Evolutionary conservation across 2,888 invertebrate genomes (phyloP), one percentile per base, ranked within the genome.

Genomic region (Archips crataeganus): DNA sequence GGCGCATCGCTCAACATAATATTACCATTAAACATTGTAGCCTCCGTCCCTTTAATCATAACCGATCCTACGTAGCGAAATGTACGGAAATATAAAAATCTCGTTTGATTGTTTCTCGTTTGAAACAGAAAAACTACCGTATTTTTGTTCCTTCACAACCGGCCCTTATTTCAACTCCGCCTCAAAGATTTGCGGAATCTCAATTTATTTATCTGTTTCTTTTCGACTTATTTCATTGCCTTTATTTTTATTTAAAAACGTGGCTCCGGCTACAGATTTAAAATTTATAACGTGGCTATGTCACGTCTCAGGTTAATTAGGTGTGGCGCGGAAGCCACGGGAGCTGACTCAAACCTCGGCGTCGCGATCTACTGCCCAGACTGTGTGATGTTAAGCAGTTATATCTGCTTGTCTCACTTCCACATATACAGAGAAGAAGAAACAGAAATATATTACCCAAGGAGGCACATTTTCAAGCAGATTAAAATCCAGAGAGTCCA

Each of bases 261-360:
- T 79, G 83, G 82, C 82, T 79, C 81, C 83, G 83, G 82, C 83
- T 85, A 86, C 83, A 88, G 90, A 90, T 91, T 90, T 88, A 85
- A 91, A 90, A 91, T 90, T 88, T 92, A 91, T 92, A 90, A 89
- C 85, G 88, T 82, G 85, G 86, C 87, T 83, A 86, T 89, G 90
- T 92, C 91, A 91, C 90, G 90, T 90, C 87, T 81, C 83, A 81
- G 87, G 90, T 91, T 92, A 92, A 92, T 92, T 91, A 92, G 91
- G 90, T 86, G 90, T 86, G 85, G 81, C 78, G 88, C 83, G 80
- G 79, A 82, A 78, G 82, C 76, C 78, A 75, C 82, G 79, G 82
- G 79, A 80, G 82, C 73, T 60, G 69, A 39, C 60, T 65, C 60
- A 63, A 13, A n/a, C 67, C 57, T 59, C 45, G 32, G 57, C 57